Percentiles rank a stretch among this genome's conserved stretches.
phyloP scores from a whole-genome alignment of 2,888 invertebrate genomes.

The Trichopoda pennipes region DNA sequence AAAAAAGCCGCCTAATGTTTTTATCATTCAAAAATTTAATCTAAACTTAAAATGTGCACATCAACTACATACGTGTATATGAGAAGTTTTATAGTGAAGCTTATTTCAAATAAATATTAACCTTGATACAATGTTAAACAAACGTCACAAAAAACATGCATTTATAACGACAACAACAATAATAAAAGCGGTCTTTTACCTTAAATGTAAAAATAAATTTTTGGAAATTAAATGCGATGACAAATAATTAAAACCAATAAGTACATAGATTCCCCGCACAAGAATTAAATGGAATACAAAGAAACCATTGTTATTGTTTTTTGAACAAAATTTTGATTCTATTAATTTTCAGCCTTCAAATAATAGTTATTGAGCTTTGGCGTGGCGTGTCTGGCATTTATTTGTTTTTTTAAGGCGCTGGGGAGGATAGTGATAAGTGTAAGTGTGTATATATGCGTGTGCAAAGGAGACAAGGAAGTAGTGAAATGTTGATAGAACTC shows the following conservation, averaged over 20 bases:
- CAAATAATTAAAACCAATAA: constrained; percentile 52
- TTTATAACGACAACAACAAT: constrained; percentile 45
- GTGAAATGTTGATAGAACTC: neutral
- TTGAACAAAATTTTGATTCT: constrained; percentile 2
- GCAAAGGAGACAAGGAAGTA: constrained; percentile 6
- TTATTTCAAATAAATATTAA: constrained; percentile 43
- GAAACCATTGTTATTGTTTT: constrained; percentile 13
- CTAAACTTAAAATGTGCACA: constrained; percentile 37
- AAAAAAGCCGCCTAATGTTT: constrained; percentile 47
- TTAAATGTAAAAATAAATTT: constrained; percentile 64
- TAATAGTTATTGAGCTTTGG: constrained; percentile 54
- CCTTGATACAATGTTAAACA: constrained; percentile 60
- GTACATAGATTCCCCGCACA: neutral
- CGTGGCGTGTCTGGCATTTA: constrained; percentile 62
- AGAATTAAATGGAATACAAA: constrained; percentile 13
- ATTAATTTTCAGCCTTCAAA: constrained; percentile 42
- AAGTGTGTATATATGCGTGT: constrained; percentile 1
- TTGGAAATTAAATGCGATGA: constrained; percentile 53
- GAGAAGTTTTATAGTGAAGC: constrained; percentile 11
- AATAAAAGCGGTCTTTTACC: constrained; percentile 67
- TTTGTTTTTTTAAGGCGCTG: constrained; percentile 18
- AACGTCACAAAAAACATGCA: constrained; percentile 58
- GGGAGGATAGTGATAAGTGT: constrained; percentile 14
- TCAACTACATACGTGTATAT: neutral
- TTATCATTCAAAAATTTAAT: constrained; percentile 35